A percentile compares a stretch with the other conserved stretches of the same genome.
Evolutionary conservation across 2,113 vertebrate genomes (phyloP).

Genomic region (Acrocephalus arundinaceus): DNA sequence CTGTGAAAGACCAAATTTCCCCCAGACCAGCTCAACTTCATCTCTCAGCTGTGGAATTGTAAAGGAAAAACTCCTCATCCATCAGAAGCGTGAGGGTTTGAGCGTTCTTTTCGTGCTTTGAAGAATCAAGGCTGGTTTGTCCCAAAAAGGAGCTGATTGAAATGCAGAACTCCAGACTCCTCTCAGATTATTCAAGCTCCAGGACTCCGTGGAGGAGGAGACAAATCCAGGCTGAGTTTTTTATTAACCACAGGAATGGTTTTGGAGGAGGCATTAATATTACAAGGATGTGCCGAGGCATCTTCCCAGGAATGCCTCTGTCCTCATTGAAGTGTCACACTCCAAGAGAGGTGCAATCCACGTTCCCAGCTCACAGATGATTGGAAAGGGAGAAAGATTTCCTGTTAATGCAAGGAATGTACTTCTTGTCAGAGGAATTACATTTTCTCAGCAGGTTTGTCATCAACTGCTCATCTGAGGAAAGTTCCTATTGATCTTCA

Average conservation of each 20-base stretch:
- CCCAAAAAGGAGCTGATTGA: background rate
- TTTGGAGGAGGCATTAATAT: constrained; percentile 14
- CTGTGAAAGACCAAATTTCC: no score
- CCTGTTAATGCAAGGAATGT: background rate
- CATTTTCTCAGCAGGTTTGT: background rate
- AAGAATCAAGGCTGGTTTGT: background rate
- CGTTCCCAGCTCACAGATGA: background rate
- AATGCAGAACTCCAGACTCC: background rate
- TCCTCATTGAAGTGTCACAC: background rate
- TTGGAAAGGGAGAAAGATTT: constrained; percentile 12
- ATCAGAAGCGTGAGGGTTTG: background rate
- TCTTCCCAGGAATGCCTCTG: background rate
- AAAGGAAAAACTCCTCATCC: background rate
- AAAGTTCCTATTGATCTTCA: background rate
- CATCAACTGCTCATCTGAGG: background rate
- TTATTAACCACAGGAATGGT: background rate
- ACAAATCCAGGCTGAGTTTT: constrained; percentile 11
- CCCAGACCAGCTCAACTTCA: background rate
- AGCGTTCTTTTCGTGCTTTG: background rate
- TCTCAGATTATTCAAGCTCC: background rate
- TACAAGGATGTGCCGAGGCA: background rate
- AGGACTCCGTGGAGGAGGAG: background rate
- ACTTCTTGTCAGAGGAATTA: background rate
- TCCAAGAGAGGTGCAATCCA: background rate
- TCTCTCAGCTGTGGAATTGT: background rate